phyloP scores from a whole-genome alignment of 2,888 invertebrate genomes.

The Cerceris ruficornis region DNA sequence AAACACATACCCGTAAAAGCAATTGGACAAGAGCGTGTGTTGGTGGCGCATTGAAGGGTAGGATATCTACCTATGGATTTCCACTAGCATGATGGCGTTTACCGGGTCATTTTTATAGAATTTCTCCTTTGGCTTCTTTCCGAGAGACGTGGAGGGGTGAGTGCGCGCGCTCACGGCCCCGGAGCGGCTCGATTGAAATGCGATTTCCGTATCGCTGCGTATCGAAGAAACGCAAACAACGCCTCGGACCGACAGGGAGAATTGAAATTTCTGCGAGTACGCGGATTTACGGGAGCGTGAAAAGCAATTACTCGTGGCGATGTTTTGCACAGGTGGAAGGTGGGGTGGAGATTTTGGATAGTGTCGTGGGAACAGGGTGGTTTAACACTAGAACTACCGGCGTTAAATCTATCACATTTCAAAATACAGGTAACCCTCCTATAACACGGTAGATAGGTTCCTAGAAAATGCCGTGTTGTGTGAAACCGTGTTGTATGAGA shows the following conservation, averaged over 20 bases:
- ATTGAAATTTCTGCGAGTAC: slow-evolving; percentile 20
- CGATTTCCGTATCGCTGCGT: slow-evolving; percentile 47
- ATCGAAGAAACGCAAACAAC: slow-evolving; percentile 25
- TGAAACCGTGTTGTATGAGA: too few relatives aligned
- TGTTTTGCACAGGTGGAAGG: too few relatives aligned
- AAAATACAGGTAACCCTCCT: too few relatives aligned
- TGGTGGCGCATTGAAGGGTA: slow-evolving; percentile 39
- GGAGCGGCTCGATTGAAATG: slow-evolving; percentile 36
- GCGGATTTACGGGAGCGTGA: not conserved
- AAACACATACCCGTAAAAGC: slow-evolving; percentile 2
- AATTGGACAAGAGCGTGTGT: not conserved
- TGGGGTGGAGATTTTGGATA: too few relatives aligned
- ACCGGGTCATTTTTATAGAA: slow-evolving; percentile 49
- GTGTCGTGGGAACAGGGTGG: too few relatives aligned
- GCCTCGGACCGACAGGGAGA: slow-evolving; percentile 16
- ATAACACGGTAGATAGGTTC: too few relatives aligned
- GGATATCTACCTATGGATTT: slow-evolving; percentile 63
- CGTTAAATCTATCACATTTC: too few relatives aligned
- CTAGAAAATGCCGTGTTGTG: too few relatives aligned
- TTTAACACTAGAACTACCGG: too few relatives aligned
- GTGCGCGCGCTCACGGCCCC: not conserved
- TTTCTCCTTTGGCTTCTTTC: slow-evolving; percentile 29
- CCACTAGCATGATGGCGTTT: slow-evolving; percentile 41
- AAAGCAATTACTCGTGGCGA: too few relatives aligned
- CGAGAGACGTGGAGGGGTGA: not conserved